These are phyloP conservation scores for Balanococcus diminutus DNA, from an alignment of 2,888 invertebrate genomes.

Conservation along the genomic window DNA sequence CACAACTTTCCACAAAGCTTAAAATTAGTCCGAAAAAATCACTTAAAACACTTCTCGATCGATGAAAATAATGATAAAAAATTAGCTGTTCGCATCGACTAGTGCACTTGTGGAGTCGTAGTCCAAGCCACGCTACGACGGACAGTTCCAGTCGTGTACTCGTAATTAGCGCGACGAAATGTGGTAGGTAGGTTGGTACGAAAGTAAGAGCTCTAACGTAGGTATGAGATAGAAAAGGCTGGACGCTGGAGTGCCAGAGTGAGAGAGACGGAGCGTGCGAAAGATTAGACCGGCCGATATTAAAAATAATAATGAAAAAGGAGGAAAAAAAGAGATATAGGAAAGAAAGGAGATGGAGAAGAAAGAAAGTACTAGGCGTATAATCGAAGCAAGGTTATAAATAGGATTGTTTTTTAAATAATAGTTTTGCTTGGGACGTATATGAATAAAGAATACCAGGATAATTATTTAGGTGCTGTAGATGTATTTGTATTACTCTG, in stretches of 20 bases:
- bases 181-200: not conserved
- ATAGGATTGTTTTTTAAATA: not conserved
- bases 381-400: conserved; percentile 5
- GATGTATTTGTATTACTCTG: not conserved
- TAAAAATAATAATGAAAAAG: not conserved
- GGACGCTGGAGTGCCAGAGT: not conserved
- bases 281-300: not conserved
- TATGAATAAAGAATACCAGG: not conserved
- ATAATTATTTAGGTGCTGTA: not conserved
- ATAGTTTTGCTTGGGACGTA: not conserved
- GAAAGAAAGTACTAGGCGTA: not conserved
- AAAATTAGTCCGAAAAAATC: not conserved
- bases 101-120: not conserved
- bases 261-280: not conserved
- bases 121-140: not conserved
- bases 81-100: not conserved
- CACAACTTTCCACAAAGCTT: not conserved
- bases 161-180: conserved; percentile 11
- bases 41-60: not conserved
- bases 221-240: not conserved
- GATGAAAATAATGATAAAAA: not conserved
- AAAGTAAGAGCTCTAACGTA: not conserved
- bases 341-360: not conserved
- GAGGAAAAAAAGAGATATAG: not conserved
- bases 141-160: not conserved